Percentiles rank a stretch among this genome's conserved stretches.
phyloP scores from a whole-genome alignment of 1,140 invertebrate genomes.

The Marisa cornuarietis region DNA sequence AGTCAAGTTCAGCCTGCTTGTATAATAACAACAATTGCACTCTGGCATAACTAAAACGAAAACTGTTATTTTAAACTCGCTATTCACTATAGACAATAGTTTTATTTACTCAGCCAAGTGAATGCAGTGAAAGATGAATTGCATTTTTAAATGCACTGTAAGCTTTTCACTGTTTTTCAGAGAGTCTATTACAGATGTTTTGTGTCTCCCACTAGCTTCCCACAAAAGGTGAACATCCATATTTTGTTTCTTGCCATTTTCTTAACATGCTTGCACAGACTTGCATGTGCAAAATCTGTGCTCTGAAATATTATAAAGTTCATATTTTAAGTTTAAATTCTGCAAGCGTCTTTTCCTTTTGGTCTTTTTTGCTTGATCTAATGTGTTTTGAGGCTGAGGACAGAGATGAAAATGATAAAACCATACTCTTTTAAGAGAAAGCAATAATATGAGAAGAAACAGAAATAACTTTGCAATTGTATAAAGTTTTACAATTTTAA shows the following conservation, averaged over 20 bases:
- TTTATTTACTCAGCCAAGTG: not conserved
- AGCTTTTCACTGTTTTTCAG: constrained; percentile 22
- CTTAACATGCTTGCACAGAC: too few species aligned
- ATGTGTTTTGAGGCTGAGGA: too few species aligned
- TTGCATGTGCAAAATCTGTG: too few species aligned
- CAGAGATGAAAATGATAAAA: too few species aligned
- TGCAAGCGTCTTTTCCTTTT: too few species aligned
- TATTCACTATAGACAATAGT: not conserved
- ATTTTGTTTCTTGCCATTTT: too few species aligned
- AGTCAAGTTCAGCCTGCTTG: too few species aligned
- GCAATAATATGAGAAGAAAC: not conserved
- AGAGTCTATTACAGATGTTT: constrained; percentile 53
- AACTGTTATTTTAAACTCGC: not conserved
- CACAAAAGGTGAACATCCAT: constrained; percentile 66
- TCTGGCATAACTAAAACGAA: too few species aligned
- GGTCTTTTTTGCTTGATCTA: too few species aligned
- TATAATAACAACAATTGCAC: too few species aligned
- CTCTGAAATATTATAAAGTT: too few species aligned
- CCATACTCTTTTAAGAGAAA: not conserved
- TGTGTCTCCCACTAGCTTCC: constrained; percentile 68
- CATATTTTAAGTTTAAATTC: too few species aligned
- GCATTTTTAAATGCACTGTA: not conserved
- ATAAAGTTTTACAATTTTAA: not conserved
- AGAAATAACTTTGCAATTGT: not conserved
- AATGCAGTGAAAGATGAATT: not conserved